Percentiles rank a stretch among this genome's conserved stretches.
Conservation (phyloP, 2,113 vertebrate genomes). For the Hippoglossus stenolepis region DNA sequence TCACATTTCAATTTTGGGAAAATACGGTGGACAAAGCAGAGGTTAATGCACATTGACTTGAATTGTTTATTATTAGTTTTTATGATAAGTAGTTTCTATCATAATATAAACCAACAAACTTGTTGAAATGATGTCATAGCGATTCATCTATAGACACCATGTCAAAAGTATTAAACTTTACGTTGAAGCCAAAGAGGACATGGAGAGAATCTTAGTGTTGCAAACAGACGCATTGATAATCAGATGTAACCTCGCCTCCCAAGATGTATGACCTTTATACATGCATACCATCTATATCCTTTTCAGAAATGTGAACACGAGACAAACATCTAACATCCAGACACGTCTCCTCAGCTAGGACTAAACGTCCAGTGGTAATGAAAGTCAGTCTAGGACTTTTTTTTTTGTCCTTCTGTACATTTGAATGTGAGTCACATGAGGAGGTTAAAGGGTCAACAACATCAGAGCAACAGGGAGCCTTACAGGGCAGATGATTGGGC, state of each 20-base stretch:
- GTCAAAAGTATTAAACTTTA: no score
- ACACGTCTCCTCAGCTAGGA: not conserved
- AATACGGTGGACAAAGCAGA: conserved; percentile 2
- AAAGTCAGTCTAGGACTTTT: not conserved
- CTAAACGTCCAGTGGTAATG: conserved; percentile 1
- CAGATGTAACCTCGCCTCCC: no score
- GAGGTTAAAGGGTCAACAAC: conserved; percentile 71
- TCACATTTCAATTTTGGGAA: not conserved
- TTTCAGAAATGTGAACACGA: not conserved
- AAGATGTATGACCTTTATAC: no score
- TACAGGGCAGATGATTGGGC: conserved; percentile 51
- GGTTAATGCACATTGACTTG: conserved; percentile 14
- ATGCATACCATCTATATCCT: not conserved
- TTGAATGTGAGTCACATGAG: conserved; percentile 53
- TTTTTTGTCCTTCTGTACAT: conserved; percentile 20
- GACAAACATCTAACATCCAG: not conserved
- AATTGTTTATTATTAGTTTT: not conserved
- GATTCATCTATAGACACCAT: no score
- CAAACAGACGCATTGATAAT: no score
- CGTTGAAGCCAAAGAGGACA: no score
- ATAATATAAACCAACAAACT: not conserved
- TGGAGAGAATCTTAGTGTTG: no score
- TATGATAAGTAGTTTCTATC: not conserved
- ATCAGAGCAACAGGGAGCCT: conserved; percentile 60
- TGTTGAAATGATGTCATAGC: not conserved